Base-by-base conservation (phyloP, 1,140 invertebrate species). In the Eupeodes corollae region DNA sequence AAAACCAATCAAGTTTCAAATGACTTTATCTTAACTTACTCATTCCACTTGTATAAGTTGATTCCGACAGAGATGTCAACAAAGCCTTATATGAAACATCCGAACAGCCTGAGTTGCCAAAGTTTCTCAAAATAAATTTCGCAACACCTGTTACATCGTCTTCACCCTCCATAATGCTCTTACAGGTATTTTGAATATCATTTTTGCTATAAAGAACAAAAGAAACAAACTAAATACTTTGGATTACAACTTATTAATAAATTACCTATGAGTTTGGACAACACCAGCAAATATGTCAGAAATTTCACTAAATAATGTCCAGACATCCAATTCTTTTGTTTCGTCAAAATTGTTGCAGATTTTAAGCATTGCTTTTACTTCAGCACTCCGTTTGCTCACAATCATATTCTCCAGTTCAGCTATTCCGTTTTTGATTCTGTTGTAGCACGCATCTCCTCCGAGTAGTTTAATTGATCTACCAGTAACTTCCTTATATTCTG, bases 341-440 rank as follows among this genome's bases (percentile, higher is more conserved):
- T 61, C 51, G 56, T 66, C 59, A 15, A 68, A 67, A 39, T 34
- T 50, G 47, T 50, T 49, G 52, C 61, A 66, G 52, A 74, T 50
- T 57, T 70, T 55, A 61, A 74, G 42, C 58, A 59, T 50, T 33
- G 45, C 56, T 52, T 66, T 48, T 52, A 57, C 46, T 49, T 63
- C 51, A 18, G 57, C 47, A 1, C 53, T 32, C 1, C 70, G 66
- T 6, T 49, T 51, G 14, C 53, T 41, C 0, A 44, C n/a, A 59
- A 71, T 51, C 59, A 72, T 48, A 55, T 70, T 33, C 59, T 69
- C 50, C 61, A 73, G 37, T 56, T 73, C 47, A 40, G 71, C 60
- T 55, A 85, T 70, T 41, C 80, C 73, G 58, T 73, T 67, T 42
- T 68, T 56, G 15, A 77, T 73, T 5, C 63, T 55, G 6, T 64